phyloP scores from a whole-genome alignment of 2,888 invertebrate species.

The Pocota personata region DNA sequence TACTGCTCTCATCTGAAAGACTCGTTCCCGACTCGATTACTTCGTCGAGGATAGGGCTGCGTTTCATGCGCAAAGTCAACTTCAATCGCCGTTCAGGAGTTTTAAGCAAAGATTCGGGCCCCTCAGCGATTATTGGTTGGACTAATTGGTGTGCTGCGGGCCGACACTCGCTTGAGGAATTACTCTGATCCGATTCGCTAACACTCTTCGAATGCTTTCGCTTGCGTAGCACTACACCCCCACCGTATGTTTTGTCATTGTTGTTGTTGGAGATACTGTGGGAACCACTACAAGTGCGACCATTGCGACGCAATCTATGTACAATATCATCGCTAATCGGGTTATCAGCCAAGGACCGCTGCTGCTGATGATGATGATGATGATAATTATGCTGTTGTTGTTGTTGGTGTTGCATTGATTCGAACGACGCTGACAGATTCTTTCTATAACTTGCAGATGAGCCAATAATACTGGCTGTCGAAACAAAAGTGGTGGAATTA shows the following conservation, averaged over 20 bases:
- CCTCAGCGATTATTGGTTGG: conserved; percentile 5
- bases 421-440: conserved; percentile 80
- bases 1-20: conserved; percentile 85
- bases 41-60: conserved; percentile 93
- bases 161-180: conserved; percentile 52
- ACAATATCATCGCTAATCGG: conserved; percentile 9
- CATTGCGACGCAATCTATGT: conserved; percentile 60
- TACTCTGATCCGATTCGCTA: conserved; percentile 62
- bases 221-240: conserved; percentile 32
- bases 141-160: conserved; percentile 7
- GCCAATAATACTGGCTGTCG: conserved; percentile 64
- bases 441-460: conserved; percentile 79
- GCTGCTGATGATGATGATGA: conserved; percentile 63
- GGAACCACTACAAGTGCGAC: conserved; percentile 31
- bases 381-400: conserved; percentile 62
- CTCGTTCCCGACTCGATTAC: conserved; percentile 91
- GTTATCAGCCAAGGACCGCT: conserved; percentile 37
- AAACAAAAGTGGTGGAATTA: conserved; percentile 55
- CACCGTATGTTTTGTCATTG: neutral
- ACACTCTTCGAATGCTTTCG: conserved; percentile 67
- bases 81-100: conserved; percentile 86
- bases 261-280: conserved; percentile 29
- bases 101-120: conserved; percentile 79
- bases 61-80: conserved; percentile 92
- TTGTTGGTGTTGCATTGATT: conserved; percentile 74